Evolutionary conservation across 2,113 vertebrate genomes (phyloP), one percentile per base, ranked within the genome.

Genomic region (Gambusia holbrooki): DNA sequence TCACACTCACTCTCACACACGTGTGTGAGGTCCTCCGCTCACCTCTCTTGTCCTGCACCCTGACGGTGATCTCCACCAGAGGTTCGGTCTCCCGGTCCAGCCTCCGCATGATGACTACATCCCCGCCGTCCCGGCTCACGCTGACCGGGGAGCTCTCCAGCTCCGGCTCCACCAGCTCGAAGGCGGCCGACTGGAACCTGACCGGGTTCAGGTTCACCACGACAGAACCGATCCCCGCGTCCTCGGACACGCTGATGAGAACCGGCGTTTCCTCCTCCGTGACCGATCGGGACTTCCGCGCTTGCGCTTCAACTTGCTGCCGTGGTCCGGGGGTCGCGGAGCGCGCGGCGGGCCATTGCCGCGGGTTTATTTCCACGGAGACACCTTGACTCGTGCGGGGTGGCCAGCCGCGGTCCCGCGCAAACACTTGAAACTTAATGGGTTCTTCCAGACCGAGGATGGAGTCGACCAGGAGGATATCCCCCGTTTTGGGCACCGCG

Each of bases 401-500:
- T 6, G 96, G 96, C 86, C 93, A 95, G 0, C 96, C 96, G 42
- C 94, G 95, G 90, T 97, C 96, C 37, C 95, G 90, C 27, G 95
- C 96, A 77, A 94, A 96, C 35, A 97, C 93, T 69, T 86, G 70
- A 74, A 97, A 95, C 79, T 90, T 92, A 37, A 96, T 90, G 4
- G 95, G 93, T 1, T 93, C 88, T 33, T 87, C 92, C 72, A 93
- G 83, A 76, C 95, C 93, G 7, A 96, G 93, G 45, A 97, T 95
- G n/a, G 96, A 97, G 86, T 96, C 94, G 54, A 97, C 95, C 33
- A 97, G 89, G 13, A 97, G 87, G 15, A 96, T 92, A 74, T 96
- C 94, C 5, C 96, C 96, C 3, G 95, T 96, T 93, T 96, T 96
- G 65, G 96, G 96, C 74, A 96, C 96, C 64, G 95, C 95, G 88